Evolutionary conservation across 2,113 vertebrate genomes (phyloP), one percentile per base, ranked within the genome.

Genomic region (Percina caprodes): DNA sequence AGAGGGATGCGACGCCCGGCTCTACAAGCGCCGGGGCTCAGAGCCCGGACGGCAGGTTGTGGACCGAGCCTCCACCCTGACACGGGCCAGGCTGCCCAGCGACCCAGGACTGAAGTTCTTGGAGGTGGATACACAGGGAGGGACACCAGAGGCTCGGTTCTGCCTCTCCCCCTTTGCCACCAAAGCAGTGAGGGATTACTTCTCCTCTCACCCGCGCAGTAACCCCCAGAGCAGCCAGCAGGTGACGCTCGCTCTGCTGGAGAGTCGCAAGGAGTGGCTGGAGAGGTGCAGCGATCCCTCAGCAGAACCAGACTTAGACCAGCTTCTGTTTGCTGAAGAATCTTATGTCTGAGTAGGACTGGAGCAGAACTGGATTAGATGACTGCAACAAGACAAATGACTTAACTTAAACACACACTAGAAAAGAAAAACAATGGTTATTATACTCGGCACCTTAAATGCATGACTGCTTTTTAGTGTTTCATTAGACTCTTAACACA

Each of bases 261-360:
- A 94, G 88, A 84, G 89, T 56, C 94, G 78, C 86, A 92, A 88
- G 58, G 94, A 94, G 16, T 94, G 93, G 94, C 89, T 92, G 75
- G 92, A 90, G 88, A 91, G 91, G 51, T 96, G 92, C 93, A 95
- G 83, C 33, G 89, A 94, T 58, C 94, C 95, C 35, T 87, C 92
- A 42, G 90, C 92, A 60, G 95, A 97, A 83, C 59, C 83, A 0
- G 94, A 96, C 85, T 92, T 95, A 58, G 95, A 96, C 67, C 94
- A 96, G 92, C 94, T 95, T 65, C 90, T 96, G 86, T 96, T 96
- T 81, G 90, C 92, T 0, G 95, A 96, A 72, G 96, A 97, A 61
- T 96, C 95, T 49, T 96, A 94, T 0, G 77, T 95, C 6, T 95
- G 80, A 91, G 0, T 21, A 2, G 1, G 1, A 59, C 6, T 30